Percentiles rank a stretch among this genome's conserved stretches.
These are phyloP conservation scores for Calliopsis andreniformis DNA, from an alignment of 1,140 invertebrate genomes.

Conservation along the genomic window DNA sequence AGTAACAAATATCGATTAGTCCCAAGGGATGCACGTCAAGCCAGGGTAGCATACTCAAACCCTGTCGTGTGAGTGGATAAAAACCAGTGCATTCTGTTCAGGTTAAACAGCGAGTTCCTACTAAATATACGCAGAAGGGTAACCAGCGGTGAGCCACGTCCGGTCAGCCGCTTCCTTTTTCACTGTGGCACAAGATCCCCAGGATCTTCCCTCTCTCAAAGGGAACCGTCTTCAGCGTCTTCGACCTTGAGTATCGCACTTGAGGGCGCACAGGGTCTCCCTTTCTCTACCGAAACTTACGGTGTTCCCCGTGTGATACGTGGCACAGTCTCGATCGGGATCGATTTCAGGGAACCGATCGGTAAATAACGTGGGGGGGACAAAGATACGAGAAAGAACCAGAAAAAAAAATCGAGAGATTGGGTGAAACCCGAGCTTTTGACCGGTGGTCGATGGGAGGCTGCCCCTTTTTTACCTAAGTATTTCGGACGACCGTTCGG, in stretches of 20 bases:
- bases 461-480: slow-evolving; percentile 75
- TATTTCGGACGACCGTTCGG: slow-evolving; percentile 81
- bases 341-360: background rate
- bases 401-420: slow-evolving; percentile 5
- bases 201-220: slow-evolving; percentile 23
- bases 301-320: background rate
- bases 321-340: background rate
- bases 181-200: slow-evolving; percentile 53
- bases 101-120: slow-evolving; percentile 61
- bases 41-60: background rate
- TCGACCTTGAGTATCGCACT: slow-evolving; percentile 30
- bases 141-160: slow-evolving; percentile 39
- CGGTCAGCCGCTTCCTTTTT: slow-evolving; percentile 28
- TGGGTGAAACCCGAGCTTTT: background rate
- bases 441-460: slow-evolving; percentile 21
- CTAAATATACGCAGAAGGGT: slow-evolving; percentile 50
- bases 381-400: background rate
- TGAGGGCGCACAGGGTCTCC: slow-evolving; percentile 4
- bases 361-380: background rate
- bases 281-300: background rate
- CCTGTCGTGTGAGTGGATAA: background rate
- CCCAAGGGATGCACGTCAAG: too few relatives aligned
- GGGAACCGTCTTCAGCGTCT: background rate
- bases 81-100: slow-evolving; percentile 11
- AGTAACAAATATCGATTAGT: slow-evolving; percentile 42